Conservation (phyloP, 2,113 vertebrate genomes). For the Psittacus erithacus region DNA sequence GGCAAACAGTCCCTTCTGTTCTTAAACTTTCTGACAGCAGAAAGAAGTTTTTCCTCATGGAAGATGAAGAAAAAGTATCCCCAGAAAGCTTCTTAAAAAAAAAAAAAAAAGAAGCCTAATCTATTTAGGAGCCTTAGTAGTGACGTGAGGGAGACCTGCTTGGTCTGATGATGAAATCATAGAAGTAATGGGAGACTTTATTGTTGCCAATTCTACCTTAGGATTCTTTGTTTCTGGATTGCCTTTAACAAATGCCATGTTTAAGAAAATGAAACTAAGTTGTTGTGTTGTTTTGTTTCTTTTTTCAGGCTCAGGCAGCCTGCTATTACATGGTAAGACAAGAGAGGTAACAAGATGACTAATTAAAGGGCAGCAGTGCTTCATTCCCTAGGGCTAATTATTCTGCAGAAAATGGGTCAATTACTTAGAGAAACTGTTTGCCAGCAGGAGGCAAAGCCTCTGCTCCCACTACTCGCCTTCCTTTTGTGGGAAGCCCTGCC, state of each 20-base stretch:
- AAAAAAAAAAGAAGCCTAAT: neutral
- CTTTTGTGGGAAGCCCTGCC: neutral
- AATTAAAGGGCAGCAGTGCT: slow-evolving; percentile 38
- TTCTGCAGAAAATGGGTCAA: slow-evolving; percentile 47
- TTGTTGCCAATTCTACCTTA: neutral
- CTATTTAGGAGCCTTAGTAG: neutral
- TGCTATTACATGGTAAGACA: neutral
- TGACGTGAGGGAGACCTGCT: neutral
- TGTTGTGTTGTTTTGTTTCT: neutral
- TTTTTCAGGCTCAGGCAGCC: neutral
- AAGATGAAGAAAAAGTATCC: neutral
- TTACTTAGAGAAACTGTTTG: slow-evolving; percentile 34
- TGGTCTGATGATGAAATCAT: neutral
- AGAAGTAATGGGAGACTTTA: neutral
- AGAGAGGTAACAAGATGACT: slow-evolving; percentile 6
- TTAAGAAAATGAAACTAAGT: slow-evolving; percentile 19
- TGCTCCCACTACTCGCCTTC: neutral
- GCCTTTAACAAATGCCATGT: neutral
- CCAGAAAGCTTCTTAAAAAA: neutral
- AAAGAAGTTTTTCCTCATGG: neutral
- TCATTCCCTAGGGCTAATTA: slow-evolving; percentile 28
- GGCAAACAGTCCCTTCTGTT: neutral
- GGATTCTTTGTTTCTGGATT: slow-evolving; percentile 12
- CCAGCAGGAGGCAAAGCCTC: neutral
- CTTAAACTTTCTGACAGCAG: neutral